Percentiles rank a stretch among this genome's conserved stretches.
Conservation (phyloP, 2,113 vertebrate genomes). For the Calyptommatus sinebrachiatus region DNA sequence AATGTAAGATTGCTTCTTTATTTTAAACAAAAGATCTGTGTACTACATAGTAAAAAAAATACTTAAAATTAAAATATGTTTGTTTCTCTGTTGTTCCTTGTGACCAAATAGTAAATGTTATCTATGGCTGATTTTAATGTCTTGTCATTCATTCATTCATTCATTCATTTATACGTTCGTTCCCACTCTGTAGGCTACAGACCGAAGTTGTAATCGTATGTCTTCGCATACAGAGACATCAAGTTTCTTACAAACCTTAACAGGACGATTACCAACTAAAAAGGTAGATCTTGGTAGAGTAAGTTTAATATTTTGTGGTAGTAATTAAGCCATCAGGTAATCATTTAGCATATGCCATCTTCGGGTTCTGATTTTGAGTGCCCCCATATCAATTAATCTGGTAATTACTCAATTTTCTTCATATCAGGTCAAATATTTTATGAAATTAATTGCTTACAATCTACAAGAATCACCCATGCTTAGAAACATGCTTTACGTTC, state of each 20-base stretch:
- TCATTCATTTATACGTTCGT: conserved; percentile 97
- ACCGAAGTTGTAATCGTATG: conserved; percentile 99
- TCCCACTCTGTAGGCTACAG: conserved; percentile 95
- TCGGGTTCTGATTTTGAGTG: conserved; percentile 48
- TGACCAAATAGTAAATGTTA: conserved; percentile 63
- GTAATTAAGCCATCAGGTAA: conserved; percentile 45
- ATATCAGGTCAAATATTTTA: conserved; percentile 24
- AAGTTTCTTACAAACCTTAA: conserved; percentile 99
- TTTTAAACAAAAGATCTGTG: conserved; percentile 41
- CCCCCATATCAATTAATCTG: conserved; percentile 32
- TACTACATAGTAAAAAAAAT: conserved; percentile 32
- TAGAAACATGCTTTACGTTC: background rate
- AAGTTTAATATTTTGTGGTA: conserved; percentile 58
- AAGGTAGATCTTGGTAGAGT: conserved; percentile 90
- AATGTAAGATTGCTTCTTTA: background rate
- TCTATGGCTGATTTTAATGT: conserved; percentile 79
- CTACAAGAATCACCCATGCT: background rate
- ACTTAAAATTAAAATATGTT: conserved; percentile 43
- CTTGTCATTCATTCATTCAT: conserved; percentile 94
- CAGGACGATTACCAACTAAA: conserved; percentile 99
- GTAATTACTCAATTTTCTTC: conserved; percentile 49
- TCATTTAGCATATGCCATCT: conserved; percentile 52
- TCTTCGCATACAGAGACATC: conserved; percentile 99
- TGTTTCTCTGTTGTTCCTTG: conserved; percentile 53
- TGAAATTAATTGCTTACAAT: conserved; percentile 22